Base-by-base conservation (phyloP, 1,140 invertebrate species). In the Lithobius niger region DNA sequence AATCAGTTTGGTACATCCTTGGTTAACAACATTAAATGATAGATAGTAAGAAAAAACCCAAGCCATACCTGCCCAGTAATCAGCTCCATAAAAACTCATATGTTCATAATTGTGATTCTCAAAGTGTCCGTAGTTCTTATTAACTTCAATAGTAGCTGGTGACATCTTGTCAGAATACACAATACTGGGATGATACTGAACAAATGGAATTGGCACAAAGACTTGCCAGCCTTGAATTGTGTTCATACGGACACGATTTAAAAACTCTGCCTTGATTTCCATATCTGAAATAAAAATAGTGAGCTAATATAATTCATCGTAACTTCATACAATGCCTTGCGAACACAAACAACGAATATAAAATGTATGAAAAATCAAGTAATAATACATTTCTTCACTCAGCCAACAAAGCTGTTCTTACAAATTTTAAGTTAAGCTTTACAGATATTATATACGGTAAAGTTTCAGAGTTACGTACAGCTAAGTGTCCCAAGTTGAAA, bases 171-270 rank as follows among this genome's bases (percentile, higher is more conserved):
- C 63, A 63, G 67, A 64, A 61, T 77, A 74, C 61, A 77, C 67
- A 65, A 84, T 72, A 31, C 74, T 70, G 26, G 82, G 82, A 69
- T 83, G 77, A 71, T 79, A 87, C 66, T 82, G 81, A 47, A 78
- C 75, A 66, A 88, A 91, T n/a, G 85, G 84, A 36, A 88, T 80
- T 22, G 88, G 82, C 61, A 80, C 80, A 67, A 82, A 92, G 58
- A 88, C 77, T 75, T 91, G 88, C 66, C 79, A 82, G 53, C 80
- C 79, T 48, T 69, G 70, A 53, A 91, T 86, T 2, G 85, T 90
- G 67, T 89, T 89, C 84, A 91, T 89, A 54, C 86, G 75, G 6
- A 87, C 81, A 79, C 85, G 67, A 28, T 75, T 76, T 3, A 76
- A 61, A 54, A 69, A 73, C 19, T 75, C 73, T 13, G 60, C 55